Evolutionary conservation across 2,797 vertebrate genomes (phyloP), one percentile per base, ranked within the genome.

Genomic region (Triplophysa yarkandensis): DNA sequence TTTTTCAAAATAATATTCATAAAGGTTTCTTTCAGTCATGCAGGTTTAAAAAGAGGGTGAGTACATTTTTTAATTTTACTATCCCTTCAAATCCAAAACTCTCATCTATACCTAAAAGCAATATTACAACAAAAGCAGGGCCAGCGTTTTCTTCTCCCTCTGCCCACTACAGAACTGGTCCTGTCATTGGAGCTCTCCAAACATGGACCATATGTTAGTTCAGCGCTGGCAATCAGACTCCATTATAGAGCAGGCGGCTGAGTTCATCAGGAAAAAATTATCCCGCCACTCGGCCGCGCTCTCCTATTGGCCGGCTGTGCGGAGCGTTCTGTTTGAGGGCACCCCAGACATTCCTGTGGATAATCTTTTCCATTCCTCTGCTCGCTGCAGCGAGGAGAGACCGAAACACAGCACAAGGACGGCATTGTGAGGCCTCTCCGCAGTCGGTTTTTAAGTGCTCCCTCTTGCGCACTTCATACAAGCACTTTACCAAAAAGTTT

Each of bases 231-330:
- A 92, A 91, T 91, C 90, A 91, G 89, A 90, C 87, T 83, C 88
- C 87, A 91, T 90, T 92, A 91, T 89, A 77, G 81, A 89, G 89
- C 89, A 89, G 89, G 89, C 89, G 88, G 91, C 89, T 90, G 91
- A 90, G 90, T 92, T 93, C 92, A 93, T 93, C 91, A 92, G 92
- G 92, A 92, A 93, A 91, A 92, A 92, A 93, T 93, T 93, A 93
- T 90, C 90, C 89, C 80, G 82, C 86, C 86, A 85, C 89, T 90
- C 87, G 77, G 81, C 85, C 81, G 83, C 74, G 81, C 84, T 36
- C 85, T 92, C 91, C 84, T 73, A 93, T 93, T 93, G 92, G 92
- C 88, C 85, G 82, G 84, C 84, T 83, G 83, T 66, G 82, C 81
- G 82, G 88, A 87, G 90, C 80, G 86, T 90, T 91, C 87, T 55